phyloP scores from a whole-genome alignment of 2,797 vertebrate genomes.

The Odontamblyopus rebecca region DNA sequence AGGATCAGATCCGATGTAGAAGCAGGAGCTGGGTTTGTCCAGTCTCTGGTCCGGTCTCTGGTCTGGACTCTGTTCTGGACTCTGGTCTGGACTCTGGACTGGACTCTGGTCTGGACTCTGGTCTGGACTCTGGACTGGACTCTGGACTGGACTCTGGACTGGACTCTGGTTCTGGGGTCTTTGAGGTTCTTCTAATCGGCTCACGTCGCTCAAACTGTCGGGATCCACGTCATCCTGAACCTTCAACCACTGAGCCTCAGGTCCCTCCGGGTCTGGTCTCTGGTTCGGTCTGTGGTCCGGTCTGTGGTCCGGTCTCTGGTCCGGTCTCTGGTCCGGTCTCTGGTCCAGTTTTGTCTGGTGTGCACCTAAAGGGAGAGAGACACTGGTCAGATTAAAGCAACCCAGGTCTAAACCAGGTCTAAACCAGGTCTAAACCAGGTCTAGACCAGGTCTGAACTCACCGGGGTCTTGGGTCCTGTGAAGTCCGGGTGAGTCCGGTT shows the following conservation, averaged over 20 bases:
- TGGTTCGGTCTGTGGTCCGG: conserved; percentile 84
- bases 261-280: conserved; percentile 50
- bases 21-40: conserved; percentile 60
- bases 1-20: conserved; percentile 86
- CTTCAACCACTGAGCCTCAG: conserved; percentile 48
- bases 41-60: background rate
- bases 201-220: conserved; percentile 92
- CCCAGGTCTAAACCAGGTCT: too few species aligned
- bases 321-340: background rate
- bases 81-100: background rate
- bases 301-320: conserved; percentile 84
- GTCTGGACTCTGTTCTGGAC: background rate
- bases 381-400: background rate
- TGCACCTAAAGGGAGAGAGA: background rate
- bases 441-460: background rate
- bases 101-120: background rate
- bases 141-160: background rate
- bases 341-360: background rate
- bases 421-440: background rate
- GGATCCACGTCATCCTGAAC: conserved; percentile 91
- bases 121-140: background rate
- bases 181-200: conserved; percentile 86
- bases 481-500: conserved; percentile 75
- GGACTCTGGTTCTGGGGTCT: background rate
- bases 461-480: conserved; percentile 59